Evolutionary conservation across 2,797 vertebrate genomes (phyloP).

Genomic region (Dermochelys coriacea): DNA sequence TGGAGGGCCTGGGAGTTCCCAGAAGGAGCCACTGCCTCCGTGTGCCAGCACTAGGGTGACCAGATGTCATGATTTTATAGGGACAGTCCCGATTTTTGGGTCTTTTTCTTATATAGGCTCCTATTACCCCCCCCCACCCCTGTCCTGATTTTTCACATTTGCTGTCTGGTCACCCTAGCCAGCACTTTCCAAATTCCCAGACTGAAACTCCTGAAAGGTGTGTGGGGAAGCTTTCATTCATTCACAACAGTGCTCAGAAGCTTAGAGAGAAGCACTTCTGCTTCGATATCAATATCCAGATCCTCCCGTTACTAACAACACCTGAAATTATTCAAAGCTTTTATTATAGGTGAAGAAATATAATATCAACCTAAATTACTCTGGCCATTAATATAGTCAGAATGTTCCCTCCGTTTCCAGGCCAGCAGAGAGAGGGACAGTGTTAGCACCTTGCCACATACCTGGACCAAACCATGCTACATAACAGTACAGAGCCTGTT

Average conservation of each 20-base stretch:
- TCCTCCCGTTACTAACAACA: background rate
- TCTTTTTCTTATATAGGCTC: no score
- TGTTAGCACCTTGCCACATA: accelerated
- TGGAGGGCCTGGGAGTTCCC: no score
- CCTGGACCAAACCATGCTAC: background rate
- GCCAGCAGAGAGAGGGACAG: background rate
- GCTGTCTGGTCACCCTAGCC: no score
- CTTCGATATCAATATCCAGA: background rate
- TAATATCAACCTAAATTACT: background rate
- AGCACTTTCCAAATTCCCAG: no score
- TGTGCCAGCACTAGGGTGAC: no score
- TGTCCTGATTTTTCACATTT: no score
- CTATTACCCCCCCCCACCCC: no score
- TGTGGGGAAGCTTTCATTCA: background rate
- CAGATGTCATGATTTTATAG: no score
- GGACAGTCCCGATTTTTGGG: no score
- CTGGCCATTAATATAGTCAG: background rate
- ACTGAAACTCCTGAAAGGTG: no score
- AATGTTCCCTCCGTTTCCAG: background rate
- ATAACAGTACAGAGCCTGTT: background rate
- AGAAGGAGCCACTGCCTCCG: no score
- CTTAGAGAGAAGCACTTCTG: accelerated
- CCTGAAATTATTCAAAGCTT: background rate
- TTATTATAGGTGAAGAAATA: background rate
- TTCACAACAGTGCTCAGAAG: background rate